Evolutionary conservation across 1,140 invertebrate genomes (phyloP), one percentile per base, ranked within the genome.

Genomic region (Coboldia fuscipes): DNA sequence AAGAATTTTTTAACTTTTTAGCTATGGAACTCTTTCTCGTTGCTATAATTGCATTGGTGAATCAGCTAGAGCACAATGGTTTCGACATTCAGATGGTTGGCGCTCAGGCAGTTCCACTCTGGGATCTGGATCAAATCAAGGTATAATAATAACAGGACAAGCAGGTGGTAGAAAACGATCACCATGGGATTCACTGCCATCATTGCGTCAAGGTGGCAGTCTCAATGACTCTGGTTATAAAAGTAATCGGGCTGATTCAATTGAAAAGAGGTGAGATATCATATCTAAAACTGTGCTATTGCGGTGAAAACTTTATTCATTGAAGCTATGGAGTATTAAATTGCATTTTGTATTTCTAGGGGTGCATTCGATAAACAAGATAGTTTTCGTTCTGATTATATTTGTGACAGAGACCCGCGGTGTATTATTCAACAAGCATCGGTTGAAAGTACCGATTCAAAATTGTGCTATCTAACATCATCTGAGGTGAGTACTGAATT

Each of bases 401-500:
- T 83, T 59, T 84, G 81, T 46, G 84, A 88, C 55, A 67, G 82
- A 35, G 82, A 86, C 46, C 71, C 76, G 15, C 72, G 82, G 38
- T 74, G 75, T 40, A 84, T 88, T 54, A 78, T 85, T 42, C 82
- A 88, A 57, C 85, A 92, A 57, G 81, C 83, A 26, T 90, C 84
- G 33, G 73, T 90, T 32, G 84, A 92, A 50, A 89, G 84, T 58
- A 84, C 83, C 13, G 85, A 90, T 63, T 89, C 84, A 34, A 68
- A 82, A 42, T 72, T 89, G 35, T 89, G 83, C 59, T 90, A 92
- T 63, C 66, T 92, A 49, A 92, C 85, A 40, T 90, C 84, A 34
- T 90, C 85, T 42, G 85, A 92, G 82, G 85, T 90, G 65, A 82
- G 81, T 70, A 29, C 14, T n/a, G n/a, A n/a, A n/a, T n/a, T n/a